Percentiles rank a stretch among this genome's conserved stretches.
phyloP scores from a whole-genome alignment of 2,888 invertebrate genomes.

The Drosophila atripex region DNA sequence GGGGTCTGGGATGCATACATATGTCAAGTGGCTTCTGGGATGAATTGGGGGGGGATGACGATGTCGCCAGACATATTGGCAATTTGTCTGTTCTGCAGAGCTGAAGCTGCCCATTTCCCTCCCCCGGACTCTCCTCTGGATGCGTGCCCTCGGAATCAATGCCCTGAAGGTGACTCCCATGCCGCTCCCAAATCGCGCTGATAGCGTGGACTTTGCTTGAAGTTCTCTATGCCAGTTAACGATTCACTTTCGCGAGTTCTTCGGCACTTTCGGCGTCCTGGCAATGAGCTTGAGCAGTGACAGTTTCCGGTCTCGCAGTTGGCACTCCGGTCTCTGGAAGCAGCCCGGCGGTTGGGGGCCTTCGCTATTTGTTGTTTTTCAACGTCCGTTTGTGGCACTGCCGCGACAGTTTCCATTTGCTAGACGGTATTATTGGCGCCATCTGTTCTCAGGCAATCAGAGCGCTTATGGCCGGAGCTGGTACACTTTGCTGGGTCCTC shows the following conservation, averaged over 20 bases:
- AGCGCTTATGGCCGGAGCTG: not conserved
- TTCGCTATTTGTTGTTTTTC: constrained; percentile 1
- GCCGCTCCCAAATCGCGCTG: not conserved
- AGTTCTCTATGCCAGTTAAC: not conserved
- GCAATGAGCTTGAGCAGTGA: constrained; percentile 5
- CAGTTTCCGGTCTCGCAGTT: constrained; percentile 1
- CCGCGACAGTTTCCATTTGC: constrained; percentile 10
- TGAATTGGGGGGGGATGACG: constrained; percentile 29
- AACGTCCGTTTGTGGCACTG: not conserved
- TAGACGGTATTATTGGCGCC: constrained; percentile 9
- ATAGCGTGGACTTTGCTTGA: not conserved
- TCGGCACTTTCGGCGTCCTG: not conserved
- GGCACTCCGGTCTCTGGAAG: not conserved
- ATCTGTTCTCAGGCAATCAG: constrained; percentile 5
- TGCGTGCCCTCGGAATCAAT: not conserved
- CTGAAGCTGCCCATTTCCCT: constrained; percentile 5
- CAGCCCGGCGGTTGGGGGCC: not conserved
- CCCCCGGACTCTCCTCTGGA: not conserved
- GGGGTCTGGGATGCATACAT: constrained; percentile 41
- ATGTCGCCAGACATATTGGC: constrained; percentile 59
- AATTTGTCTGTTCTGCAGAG: constrained; percentile 45
- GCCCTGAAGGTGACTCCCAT: constrained; percentile 3
- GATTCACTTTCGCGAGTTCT: not conserved
- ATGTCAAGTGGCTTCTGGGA: constrained; percentile 31
- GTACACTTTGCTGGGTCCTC: not conserved